Evolutionary conservation across 2,888 invertebrate species (phyloP), one percentile per base, ranked within the genome.

Genomic region (Corythucha ciliata): DNA sequence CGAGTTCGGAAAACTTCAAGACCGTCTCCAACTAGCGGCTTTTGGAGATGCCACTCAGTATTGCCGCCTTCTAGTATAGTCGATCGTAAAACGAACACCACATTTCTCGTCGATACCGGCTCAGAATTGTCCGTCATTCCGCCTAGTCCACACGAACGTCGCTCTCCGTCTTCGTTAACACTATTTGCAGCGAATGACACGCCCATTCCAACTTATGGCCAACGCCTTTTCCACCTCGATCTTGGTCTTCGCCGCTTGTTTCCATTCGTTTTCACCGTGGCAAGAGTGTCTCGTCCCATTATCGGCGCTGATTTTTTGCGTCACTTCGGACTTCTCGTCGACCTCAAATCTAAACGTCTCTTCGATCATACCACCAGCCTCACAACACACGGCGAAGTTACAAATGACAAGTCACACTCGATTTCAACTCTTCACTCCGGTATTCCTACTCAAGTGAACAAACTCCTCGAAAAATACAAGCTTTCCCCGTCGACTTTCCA

Each of bases 251-350:
- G 42, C 22, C 41, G 29, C 10, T 6, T 27, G 7, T 49, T 40
- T 27, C 25, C 18, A 20, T 49, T 18, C 16, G 6, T 22, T 14
- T 50, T 50, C 18, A 40, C 32, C 24, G 32, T 48, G 20, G 48
- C 48, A 3, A 32, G 10, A 10, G 26, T 41, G 3, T 14, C 27
- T n/a, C 7, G 34, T 8, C 46, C 46, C 40, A 46, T 46, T 14
- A 2, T 46, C 3, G 46, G 46, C 12, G 34, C 34, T 14, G 46
- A 46, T 46, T 42, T 49, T 27, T n/a, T 58, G 8, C 14, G 33
- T 10, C 48, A 56, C 14, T 47, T 34, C 45, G 22, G 44, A 12
- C 44, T 59, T 6, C 16, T 58, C 12, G 34, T 54, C 4, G 58
- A 58, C 37, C 26, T 47, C 14, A 16, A 33, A 4, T 33, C 39